phyloP scores from a whole-genome alignment of 2,888 invertebrate species.

The Cylloceria caligata region DNA sequence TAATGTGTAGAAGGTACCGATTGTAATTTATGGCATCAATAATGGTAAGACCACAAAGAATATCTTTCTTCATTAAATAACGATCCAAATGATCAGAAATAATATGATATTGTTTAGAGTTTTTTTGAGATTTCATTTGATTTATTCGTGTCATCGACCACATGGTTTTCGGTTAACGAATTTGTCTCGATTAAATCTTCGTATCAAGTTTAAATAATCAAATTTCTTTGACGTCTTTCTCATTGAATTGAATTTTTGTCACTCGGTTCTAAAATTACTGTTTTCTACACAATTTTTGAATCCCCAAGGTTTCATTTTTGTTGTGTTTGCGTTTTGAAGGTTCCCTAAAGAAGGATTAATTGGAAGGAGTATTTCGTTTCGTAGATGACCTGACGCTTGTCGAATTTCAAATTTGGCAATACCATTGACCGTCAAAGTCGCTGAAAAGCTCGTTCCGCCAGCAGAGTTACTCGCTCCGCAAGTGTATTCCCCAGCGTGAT shows the following conservation, averaged over 20 bases:
- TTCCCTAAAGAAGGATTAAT: constrained; percentile 1
- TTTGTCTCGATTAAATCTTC: no score
- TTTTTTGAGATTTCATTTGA: no score
- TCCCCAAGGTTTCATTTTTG: neutral
- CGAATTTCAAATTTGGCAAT: constrained; percentile 13
- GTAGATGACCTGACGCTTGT: constrained; percentile 53
- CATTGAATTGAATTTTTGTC: constrained; percentile 14
- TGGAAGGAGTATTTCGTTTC: constrained; percentile 56
- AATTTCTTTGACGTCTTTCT: neutral
- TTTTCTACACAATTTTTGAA: neutral
- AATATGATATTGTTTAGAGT: no score
- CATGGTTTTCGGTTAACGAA: no score
- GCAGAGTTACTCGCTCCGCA: constrained; percentile 89
- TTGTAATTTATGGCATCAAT: neutral
- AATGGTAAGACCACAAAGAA: neutral
- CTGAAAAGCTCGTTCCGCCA: constrained; percentile 88
- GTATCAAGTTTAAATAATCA: no score
- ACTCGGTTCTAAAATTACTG: neutral
- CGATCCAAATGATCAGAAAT: no score
- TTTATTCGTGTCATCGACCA: no score
- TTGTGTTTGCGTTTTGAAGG: neutral
- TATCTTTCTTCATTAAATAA: neutral
- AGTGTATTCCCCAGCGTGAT: constrained; percentile 85
- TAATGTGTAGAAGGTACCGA: neutral
- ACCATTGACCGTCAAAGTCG: constrained; percentile 86